phyloP scores from a whole-genome alignment of 2,888 invertebrate genomes.

The Syritta pipiens region DNA sequence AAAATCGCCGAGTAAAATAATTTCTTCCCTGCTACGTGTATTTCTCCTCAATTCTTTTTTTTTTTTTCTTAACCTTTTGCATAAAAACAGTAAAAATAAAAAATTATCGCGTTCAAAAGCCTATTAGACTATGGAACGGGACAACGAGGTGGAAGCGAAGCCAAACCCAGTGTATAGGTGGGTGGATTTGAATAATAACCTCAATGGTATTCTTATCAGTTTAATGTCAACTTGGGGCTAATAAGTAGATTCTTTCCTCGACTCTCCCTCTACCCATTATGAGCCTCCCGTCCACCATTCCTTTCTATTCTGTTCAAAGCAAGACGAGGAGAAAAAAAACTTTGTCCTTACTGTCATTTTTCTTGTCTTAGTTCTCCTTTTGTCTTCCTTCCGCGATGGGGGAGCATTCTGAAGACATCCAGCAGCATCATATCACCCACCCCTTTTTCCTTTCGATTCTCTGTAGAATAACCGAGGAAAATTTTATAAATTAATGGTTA shows the following conservation, averaged over 20 bases:
- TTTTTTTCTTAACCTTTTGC: neutral
- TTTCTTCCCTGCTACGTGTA: neutral
- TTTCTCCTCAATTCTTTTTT: neutral
- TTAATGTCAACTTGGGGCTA: slow-evolving; percentile 67
- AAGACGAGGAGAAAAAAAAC: slow-evolving; percentile 25
- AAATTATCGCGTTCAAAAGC: slow-evolving; percentile 47
- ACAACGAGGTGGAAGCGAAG: too few species aligned
- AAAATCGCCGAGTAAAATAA: too few species aligned
- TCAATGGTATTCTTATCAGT: slow-evolving; percentile 66
- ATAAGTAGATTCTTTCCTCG: slow-evolving; percentile 51
- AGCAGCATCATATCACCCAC: slow-evolving; percentile 3
- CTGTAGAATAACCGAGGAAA: slow-evolving; percentile 3
- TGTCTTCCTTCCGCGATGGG: slow-evolving; percentile 5
- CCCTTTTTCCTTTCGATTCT: neutral
- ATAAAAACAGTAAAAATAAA: slow-evolving; percentile 22
- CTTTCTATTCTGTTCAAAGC: slow-evolving; percentile 9
- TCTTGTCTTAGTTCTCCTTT: slow-evolving; percentile 30
- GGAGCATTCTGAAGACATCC: neutral
- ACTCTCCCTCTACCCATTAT: too few species aligned
- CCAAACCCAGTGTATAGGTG: slow-evolving; percentile 15
- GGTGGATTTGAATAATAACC: slow-evolving; percentile 58
- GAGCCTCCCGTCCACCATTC: slow-evolving; percentile 13
- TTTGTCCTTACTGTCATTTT: slow-evolving; percentile 44
- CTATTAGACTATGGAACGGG: slow-evolving; percentile 31
- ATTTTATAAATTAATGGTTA: slow-evolving; percentile 52